Percentiles rank a stretch among this genome's conserved stretches.
These are phyloP conservation scores for Bovichtus diacanthus DNA, from an alignment of 2,797 vertebrate species.

Conservation along the genomic window DNA sequence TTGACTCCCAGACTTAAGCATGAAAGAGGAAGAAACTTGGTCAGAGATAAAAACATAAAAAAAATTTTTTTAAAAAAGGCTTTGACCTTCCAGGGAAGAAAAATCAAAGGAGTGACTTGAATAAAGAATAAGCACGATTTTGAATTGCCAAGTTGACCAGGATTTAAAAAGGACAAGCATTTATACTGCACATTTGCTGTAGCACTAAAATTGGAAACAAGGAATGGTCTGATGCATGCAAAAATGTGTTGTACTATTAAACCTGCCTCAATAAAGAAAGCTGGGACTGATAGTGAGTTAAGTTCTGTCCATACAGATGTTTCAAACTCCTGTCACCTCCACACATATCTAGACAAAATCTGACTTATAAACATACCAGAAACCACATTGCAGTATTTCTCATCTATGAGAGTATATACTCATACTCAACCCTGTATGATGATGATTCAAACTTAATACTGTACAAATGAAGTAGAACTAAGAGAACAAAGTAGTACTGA, in stretches of 20 bases:
- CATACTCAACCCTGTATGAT: not conserved
- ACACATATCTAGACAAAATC: not conserved
- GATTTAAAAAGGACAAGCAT: slow-evolving; percentile 27
- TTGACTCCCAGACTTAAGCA: slow-evolving; percentile 66
- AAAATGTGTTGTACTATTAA: not conserved
- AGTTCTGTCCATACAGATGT: not conserved
- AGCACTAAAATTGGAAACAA: slow-evolving; percentile 6
- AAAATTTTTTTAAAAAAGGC: slow-evolving; percentile 14
- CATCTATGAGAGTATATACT: not conserved
- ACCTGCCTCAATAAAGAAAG: not conserved
- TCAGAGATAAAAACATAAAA: slow-evolving; percentile 58
- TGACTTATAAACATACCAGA: not conserved
- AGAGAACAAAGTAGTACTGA: not conserved
- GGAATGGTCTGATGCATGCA: not conserved
- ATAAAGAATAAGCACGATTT: slow-evolving; percentile 63
- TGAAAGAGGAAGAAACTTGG: slow-evolving; percentile 48
- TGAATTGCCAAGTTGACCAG: slow-evolving; percentile 55
- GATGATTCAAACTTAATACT: not conserved
- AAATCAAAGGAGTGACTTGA: slow-evolving; percentile 67
- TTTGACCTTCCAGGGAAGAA: slow-evolving; percentile 62
- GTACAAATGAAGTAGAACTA: not conserved
- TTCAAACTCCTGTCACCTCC: not conserved
- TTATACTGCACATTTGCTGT: not conserved
- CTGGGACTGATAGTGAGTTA: not conserved
- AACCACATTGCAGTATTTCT: not conserved